Evolutionary conservation across 1,140 invertebrate genomes (phyloP).

Genomic region (Drosophila lacertosa): DNA sequence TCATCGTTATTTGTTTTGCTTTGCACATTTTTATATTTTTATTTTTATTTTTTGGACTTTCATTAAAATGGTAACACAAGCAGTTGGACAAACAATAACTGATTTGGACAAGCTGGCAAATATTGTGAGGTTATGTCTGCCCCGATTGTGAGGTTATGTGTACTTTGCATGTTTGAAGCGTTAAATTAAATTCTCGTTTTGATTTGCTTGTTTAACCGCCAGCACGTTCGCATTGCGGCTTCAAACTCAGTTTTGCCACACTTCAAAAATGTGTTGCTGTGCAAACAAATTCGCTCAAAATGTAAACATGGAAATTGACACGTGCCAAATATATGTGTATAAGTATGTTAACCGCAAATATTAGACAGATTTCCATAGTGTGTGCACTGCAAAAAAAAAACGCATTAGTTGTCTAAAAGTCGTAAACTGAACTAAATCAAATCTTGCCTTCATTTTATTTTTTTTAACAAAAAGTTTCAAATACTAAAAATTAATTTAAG

Average conservation of each 20-base stretch:
- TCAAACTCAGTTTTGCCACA: slow-evolving; percentile 16
- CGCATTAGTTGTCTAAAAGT: no score
- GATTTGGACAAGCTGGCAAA: neutral
- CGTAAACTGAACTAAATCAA: no score
- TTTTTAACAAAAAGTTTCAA: no score
- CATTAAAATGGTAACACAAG: slow-evolving; percentile 55
- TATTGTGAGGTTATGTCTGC: slow-evolving; percentile 13
- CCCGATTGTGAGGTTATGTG: slow-evolving; percentile 11
- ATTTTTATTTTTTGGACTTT: slow-evolving; percentile 49
- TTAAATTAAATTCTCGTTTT: slow-evolving; percentile 51
- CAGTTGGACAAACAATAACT: slow-evolving; percentile 35
- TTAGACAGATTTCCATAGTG: neutral
- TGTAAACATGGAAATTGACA: slow-evolving; percentile 42
- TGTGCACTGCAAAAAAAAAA: no score
- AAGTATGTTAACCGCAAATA: neutral
- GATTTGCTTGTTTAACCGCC: slow-evolving; percentile 39
- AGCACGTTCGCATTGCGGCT: slow-evolving; percentile 40
- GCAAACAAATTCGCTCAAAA: slow-evolving; percentile 7
- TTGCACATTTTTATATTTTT: no score
- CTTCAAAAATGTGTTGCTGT: slow-evolving; percentile 18
- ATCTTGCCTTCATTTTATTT: no score
- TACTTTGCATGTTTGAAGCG: slow-evolving; percentile 2
- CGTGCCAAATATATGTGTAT: slow-evolving; percentile 33
- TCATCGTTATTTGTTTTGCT: slow-evolving; percentile 45
- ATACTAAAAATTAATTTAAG: no score